Evolutionary conservation across 2,113 vertebrate genomes (phyloP).

Genomic region (Chamaetylas fuelleborni): DNA sequence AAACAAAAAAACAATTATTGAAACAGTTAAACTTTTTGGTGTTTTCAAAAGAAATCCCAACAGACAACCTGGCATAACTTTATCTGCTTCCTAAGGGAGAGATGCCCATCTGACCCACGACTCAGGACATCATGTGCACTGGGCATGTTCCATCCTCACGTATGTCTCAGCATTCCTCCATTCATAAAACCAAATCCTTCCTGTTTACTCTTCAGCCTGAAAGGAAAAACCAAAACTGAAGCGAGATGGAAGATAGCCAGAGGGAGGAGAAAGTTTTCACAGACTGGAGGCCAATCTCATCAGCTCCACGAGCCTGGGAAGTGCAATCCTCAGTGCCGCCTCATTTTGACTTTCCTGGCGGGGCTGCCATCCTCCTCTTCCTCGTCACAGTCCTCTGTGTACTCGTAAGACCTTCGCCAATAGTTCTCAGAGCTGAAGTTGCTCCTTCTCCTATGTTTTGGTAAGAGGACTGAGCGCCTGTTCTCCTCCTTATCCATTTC

Average conservation of each 20-base stretch:
- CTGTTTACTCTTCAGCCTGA: conserved; percentile 72
- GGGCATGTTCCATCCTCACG: conserved; percentile 30
- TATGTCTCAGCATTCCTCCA: conserved; percentile 53
- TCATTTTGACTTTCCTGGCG: conserved; percentile 93
- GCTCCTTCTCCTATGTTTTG: conserved; percentile 79
- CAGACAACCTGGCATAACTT: conserved; percentile 56
- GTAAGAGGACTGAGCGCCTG: conserved; percentile 85
- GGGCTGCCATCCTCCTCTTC: conserved; percentile 79
- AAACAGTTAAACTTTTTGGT: conserved; percentile 69
- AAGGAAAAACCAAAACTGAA: conserved; percentile 67
- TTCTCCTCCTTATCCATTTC: conserved; percentile 99
- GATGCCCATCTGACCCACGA: conserved; percentile 25
- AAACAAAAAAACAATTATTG: conserved; percentile 47
- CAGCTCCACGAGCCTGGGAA: conserved; percentile 31
- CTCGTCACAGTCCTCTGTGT: conserved; percentile 72
- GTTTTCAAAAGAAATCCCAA: conserved; percentile 70
- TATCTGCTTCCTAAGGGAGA: conserved; percentile 55
- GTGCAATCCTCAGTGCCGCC: conserved; percentile 85
- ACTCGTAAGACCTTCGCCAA: conserved; percentile 83
- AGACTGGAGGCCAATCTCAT: conserved; percentile 46
- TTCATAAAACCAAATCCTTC: conserved; percentile 62
- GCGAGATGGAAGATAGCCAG: conserved; percentile 65
- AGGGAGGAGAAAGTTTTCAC: conserved; percentile 65
- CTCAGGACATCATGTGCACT: conserved; percentile 39
- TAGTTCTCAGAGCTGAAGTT: conserved; percentile 88